Percentiles rank a stretch among this genome's conserved stretches.
Evolutionary conservation across 2,888 invertebrate genomes (phyloP).

Genomic region (Pollenia amentaria): DNA sequence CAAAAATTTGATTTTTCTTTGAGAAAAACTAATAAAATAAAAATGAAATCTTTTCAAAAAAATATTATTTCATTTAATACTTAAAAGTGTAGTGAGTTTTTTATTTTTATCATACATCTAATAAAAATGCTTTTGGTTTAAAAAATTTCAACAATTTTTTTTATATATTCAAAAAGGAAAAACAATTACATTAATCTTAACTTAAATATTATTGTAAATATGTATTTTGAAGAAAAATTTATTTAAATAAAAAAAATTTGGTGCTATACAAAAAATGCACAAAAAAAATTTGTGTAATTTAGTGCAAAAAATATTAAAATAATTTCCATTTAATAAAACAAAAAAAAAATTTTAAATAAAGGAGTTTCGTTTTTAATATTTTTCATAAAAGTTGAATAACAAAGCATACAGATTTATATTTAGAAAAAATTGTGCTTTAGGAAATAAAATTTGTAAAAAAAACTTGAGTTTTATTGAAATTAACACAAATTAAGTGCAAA

Average conservation of each 20-base stretch:
- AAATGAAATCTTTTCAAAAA: slow-evolving; percentile 25
- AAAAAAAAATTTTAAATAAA: slow-evolving; percentile 15
- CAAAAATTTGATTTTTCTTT: slow-evolving; percentile 12
- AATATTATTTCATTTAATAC: slow-evolving; percentile 12
- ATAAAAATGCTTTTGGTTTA: slow-evolving; percentile 45
- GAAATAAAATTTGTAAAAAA: not conserved
- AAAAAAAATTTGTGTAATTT: slow-evolving; percentile 51
- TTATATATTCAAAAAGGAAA: slow-evolving; percentile 28
- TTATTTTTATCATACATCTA: slow-evolving; percentile 49
- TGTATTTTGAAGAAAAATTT: slow-evolving; percentile 6
- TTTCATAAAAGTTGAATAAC: slow-evolving; percentile 18
- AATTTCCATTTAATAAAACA: slow-evolving; percentile 38
- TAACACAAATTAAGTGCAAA: slow-evolving; percentile 36
- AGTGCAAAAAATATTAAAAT: slow-evolving; percentile 50
- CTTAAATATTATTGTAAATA: slow-evolving; percentile 21
- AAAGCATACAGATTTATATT: slow-evolving; percentile 50
- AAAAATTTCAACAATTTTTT: slow-evolving; percentile 48
- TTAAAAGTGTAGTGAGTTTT: slow-evolving; percentile 4
- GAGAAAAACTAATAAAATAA: slow-evolving; percentile 15
- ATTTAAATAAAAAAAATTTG: slow-evolving; percentile 50
- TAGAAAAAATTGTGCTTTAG: slow-evolving; percentile 47
- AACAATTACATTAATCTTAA: slow-evolving; percentile 62
- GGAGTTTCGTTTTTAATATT: slow-evolving; percentile 15
- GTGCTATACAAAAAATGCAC: slow-evolving; percentile 70
- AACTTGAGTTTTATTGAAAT: slow-evolving; percentile 17